Conservation (phyloP, 2,797 vertebrate genomes). For the Amniataba percoides region DNA sequence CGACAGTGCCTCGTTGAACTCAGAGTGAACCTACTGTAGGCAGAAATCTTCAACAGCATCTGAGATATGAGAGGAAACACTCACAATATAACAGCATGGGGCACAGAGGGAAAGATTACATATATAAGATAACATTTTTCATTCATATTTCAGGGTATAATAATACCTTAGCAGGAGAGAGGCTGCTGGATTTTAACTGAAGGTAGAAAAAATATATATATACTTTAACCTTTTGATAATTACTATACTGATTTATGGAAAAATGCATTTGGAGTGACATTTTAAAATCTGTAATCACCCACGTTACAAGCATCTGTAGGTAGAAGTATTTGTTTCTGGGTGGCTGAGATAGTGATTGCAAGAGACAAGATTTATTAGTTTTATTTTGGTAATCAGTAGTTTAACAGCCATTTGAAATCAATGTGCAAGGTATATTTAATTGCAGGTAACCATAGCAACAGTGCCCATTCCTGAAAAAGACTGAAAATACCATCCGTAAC, state of each 20-base stretch:
- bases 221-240: not conserved
- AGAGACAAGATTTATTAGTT: too few relatives aligned
- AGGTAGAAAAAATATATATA: not conserved
- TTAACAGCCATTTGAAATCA: not conserved
- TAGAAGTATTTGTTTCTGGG: not conserved
- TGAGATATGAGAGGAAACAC: conserved; percentile 2
- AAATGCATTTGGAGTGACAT: not conserved
- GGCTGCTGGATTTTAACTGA: too few relatives aligned
- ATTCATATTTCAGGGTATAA: not conserved
- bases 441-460: not conserved
- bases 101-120: not conserved
- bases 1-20: conserved; percentile 11
- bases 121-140: not conserved
- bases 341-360: not conserved
- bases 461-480: not conserved
- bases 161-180: not conserved
- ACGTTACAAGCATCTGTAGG: not conserved
- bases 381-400: too few relatives aligned
- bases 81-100: not conserved
- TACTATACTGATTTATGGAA: not conserved
- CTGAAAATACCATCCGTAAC: too few relatives aligned
- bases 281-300: not conserved
- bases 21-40: conserved; percentile 27
- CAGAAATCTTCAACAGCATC: not conserved
- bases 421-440: not conserved